A percentile compares a stretch with the other conserved stretches of the same genome.
phyloP scores from a whole-genome alignment of 2,113 vertebrate genomes.

The Crocuta crocuta region DNA sequence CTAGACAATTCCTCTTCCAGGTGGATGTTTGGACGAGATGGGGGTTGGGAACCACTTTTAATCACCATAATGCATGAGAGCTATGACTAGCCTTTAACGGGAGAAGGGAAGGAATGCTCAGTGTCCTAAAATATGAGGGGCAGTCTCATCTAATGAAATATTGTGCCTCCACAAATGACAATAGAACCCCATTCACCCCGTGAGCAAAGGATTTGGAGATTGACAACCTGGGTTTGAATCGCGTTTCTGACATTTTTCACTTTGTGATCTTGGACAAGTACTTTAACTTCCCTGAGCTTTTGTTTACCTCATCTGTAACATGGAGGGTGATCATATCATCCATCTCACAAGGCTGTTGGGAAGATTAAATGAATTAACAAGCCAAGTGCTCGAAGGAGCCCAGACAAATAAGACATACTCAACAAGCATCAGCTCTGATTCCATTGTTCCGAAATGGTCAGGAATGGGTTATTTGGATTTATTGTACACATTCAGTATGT shows the following conservation, averaged over 20 bases:
- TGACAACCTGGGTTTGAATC: neutral
- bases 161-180: neutral
- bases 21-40: neutral
- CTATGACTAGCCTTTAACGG: neutral
- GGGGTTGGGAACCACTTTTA: neutral
- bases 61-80: neutral
- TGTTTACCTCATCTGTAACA: neutral
- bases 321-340: neutral
- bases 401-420: neutral
- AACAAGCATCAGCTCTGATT: neutral
- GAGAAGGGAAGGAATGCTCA: neutral
- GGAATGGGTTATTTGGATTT: neutral
- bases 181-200: neutral
- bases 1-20: neutral
- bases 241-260: neutral
- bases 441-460: neutral
- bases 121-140: neutral
- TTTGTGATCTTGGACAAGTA: neutral
- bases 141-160: neutral
- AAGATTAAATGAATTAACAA: neutral
- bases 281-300: neutral
- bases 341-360: neutral
- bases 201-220: neutral
- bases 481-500: neutral
- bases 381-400: neutral